Base-by-base conservation (phyloP, 2,113 vertebrate species). In the Bubalus kerabau region DNA sequence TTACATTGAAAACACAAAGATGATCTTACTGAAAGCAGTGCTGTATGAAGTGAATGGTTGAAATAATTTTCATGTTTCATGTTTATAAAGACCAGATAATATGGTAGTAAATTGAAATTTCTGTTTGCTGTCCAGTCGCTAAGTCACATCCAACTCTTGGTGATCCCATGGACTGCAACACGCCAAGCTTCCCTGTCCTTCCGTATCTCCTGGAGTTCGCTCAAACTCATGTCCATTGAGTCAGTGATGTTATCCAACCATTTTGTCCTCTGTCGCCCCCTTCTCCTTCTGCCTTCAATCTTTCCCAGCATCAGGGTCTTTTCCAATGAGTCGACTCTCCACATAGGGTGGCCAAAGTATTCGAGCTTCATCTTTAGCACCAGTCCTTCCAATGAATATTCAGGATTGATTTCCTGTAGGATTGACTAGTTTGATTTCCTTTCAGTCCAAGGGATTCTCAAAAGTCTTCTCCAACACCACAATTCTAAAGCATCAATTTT, bases 1-100 rank as follows among this genome's bases (percentile, higher is more conserved):
- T 96, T 90, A 90, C 81, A 86, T 40, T 83, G 62, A 86, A 94
- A 95, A 96, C 71, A 96, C 86, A 93, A 94, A 95, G 82, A 89
- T 50, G 62, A 91, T 91, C 82, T 93, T 95, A 89, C 23, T 90
- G 86, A 93, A 94, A 91, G 56, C 50, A 59, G n/a, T 15, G 67
- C 88, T 93, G 30, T 91, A 40, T 87, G 56, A 97, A 91, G 43
- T 24, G 14, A n/a, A 85, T 93, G 60, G n/a, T 46, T 89, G 40
- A 97, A 96, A 97, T 91, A 46, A 94, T 78, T 97, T 97, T 97
- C 56, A 88, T 90, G 56, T 90, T 91, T 97, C 71, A 43, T 92
- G 91, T 97, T 48, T 90, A 90, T 52, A 14, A 71, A 76, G 85
- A 74, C n/a, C 71, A 94, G 93, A 89, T 81, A 95, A 80, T 81